Evolutionary conservation across 2,797 vertebrate species (phyloP), one percentile per base, ranked within the genome.

Genomic region (Argentina silus): DNA sequence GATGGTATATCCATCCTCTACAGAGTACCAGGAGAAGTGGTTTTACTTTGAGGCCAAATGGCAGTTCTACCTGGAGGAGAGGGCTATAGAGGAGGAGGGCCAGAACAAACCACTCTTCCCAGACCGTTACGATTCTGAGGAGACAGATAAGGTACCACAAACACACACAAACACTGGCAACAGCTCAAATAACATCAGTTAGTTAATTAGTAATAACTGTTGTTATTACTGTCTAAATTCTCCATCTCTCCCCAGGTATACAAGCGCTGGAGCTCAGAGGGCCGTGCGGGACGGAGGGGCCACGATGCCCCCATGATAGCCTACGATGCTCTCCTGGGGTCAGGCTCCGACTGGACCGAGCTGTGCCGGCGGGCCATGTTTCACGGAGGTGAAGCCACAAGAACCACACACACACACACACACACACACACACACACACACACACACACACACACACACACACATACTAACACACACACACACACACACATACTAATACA

Each of bases 41-140:
- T 99, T 99, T 90, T 99, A 99, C 89, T 99, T 98, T 55, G 97
- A 98, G 88, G 96, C 97, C 12, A 99, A 99, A 80, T 99, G 98
- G 98, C 97, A 99, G 87, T 98, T 98, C 89, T 99, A 98, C 88
- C 85, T 99, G 85, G 97, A 99, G 74, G 97, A 99, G 76, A 93
- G 98, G 89, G 94, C 92, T 79, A 95, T 99, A 65, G 93, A 93
- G 2, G 93, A 94, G 21, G 97, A 98, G 3, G 90, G 92, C 10
- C 92, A 95, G 69, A 94, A 92, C 67, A 94, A 95, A 81, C 93
- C 96, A 5, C 57, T 63, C 42, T 95, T 98, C 74, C 94, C 96
- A 0, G 93, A 94, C 63, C 87, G 74, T 71, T 98, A 97, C 0
- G 94, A 96, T 0, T 91, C 95, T 0, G 95, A 96, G 8, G 96